Conservation (phyloP, 2,888 invertebrate species). For the Eilema caniola region DNA sequence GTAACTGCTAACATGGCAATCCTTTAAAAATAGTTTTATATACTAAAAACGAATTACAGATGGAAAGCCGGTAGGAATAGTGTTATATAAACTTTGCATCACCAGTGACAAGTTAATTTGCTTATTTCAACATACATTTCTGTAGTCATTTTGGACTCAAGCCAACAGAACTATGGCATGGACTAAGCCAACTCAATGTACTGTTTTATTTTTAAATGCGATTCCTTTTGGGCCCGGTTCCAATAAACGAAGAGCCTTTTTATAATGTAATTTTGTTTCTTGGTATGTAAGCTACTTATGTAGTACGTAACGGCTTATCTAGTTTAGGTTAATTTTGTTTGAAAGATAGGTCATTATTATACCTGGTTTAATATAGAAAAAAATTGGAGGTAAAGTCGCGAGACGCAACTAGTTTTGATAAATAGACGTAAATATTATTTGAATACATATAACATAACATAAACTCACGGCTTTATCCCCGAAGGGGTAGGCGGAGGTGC, state of each 20-base stretch:
- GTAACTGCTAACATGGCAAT: no score
- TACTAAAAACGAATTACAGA: neutral
- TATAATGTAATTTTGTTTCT: neutral
- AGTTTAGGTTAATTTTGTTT: neutral
- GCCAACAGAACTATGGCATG: conserved; percentile 11
- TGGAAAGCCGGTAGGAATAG: neutral
- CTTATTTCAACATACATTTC: conserved; percentile 24
- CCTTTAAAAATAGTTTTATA: neutral
- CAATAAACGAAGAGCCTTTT: neutral
- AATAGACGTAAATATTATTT: neutral
- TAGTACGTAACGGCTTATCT: neutral
- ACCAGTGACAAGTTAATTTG: conserved; percentile 24
- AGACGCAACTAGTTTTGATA: no score
- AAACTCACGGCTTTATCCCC: no score
- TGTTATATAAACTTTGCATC: conserved; percentile 15
- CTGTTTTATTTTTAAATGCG: neutral
- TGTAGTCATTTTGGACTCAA: conserved; percentile 2
- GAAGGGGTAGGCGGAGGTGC: no score
- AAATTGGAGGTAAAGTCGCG: no score
- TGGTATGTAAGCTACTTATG: neutral
- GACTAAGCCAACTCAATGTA: conserved; percentile 5
- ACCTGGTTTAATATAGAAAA: no score
- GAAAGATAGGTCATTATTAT: no score
- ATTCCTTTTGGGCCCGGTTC: neutral
- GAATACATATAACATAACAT: no score